These are phyloP conservation scores for Drosophila sp. DNA, from an alignment of 1,140 invertebrate species.

Conservation along the genomic window DNA sequence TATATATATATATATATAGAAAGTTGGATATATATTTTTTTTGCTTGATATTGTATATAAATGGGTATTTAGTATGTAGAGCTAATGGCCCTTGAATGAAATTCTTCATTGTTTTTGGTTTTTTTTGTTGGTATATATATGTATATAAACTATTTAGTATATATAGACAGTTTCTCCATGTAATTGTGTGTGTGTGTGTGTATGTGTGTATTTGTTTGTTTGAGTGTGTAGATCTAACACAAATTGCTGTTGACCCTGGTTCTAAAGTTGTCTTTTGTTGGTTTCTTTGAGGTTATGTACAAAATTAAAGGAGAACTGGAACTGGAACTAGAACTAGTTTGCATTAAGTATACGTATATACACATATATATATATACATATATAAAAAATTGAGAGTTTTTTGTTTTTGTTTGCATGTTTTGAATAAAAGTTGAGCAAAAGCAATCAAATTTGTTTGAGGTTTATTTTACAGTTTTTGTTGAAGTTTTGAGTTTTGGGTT, in stretches of 20 bases:
- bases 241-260: conserved; percentile 16
- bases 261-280: conserved; percentile 26
- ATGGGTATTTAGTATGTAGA: conserved; percentile 29
- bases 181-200: not conserved
- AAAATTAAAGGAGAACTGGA: conserved; percentile 25
- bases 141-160: conserved; percentile 4
- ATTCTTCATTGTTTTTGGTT: conserved; percentile 18
- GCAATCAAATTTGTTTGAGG: conserved; percentile 27
- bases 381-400: not conserved
- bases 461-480: conserved; percentile 46
- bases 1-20: conserved; percentile 60
- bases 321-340: conserved; percentile 8
- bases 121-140: conserved; percentile 7
- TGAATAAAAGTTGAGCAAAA: conserved; percentile 42
- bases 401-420: conserved; percentile 17
- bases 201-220: conserved; percentile 15
- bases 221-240: not conserved
- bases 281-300: conserved; percentile 52
- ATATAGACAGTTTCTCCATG: not conserved
- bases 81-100: conserved; percentile 25
- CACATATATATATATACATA: conserved; percentile 24
- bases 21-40: conserved; percentile 39
- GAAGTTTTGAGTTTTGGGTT: not conserved
- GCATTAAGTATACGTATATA: conserved; percentile 4
- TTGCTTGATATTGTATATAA: conserved; percentile 42